Percentiles rank a stretch among this genome's conserved stretches.
These are phyloP conservation scores for Gymnosoma rotundatum DNA, from an alignment of 2,888 invertebrate genomes.

Conservation along the genomic window DNA sequence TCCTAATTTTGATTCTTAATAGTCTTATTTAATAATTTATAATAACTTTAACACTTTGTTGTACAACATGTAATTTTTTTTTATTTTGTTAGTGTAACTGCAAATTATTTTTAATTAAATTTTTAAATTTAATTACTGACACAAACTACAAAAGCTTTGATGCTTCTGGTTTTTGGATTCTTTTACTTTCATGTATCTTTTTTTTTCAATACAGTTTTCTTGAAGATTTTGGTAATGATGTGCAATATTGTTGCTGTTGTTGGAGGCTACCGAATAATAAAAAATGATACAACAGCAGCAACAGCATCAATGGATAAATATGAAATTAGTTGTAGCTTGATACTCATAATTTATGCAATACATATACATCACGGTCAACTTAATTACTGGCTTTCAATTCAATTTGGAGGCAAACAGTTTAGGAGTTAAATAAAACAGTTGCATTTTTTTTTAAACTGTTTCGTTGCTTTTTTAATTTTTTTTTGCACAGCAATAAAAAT, in stretches of 20 bases:
- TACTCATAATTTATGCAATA: conserved; percentile 70
- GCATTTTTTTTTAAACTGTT: neutral
- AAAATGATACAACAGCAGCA: neutral
- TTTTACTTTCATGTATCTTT: neutral
- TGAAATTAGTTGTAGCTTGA: conserved; percentile 66
- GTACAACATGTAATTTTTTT: conserved; percentile 52
- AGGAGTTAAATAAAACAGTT: conserved; percentile 44
- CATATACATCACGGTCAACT: conserved; percentile 69
- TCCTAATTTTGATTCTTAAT: too few species aligned
- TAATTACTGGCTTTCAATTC: conserved; percentile 68
- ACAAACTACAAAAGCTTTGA: conserved; percentile 24
- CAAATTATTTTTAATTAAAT: conserved; percentile 67
- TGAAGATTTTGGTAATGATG: conserved; percentile 39
- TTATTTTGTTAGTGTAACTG: conserved; percentile 60
- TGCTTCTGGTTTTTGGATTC: conserved; percentile 39
- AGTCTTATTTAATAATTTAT: conserved; percentile 5
- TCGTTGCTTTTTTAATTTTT: neutral
- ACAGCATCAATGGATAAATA: conserved; percentile 47
- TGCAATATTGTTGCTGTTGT: conserved; percentile 10
- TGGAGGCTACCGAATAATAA: conserved; percentile 10
- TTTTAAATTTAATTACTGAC: conserved; percentile 68
- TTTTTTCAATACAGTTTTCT: neutral
- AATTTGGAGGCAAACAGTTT: conserved; percentile 66
- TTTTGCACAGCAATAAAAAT: conserved; percentile 30
- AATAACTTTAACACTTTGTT: conserved; percentile 55